Evolutionary conservation across 2,113 vertebrate species (phyloP).

Genomic region (Dolichotis patagonum): DNA sequence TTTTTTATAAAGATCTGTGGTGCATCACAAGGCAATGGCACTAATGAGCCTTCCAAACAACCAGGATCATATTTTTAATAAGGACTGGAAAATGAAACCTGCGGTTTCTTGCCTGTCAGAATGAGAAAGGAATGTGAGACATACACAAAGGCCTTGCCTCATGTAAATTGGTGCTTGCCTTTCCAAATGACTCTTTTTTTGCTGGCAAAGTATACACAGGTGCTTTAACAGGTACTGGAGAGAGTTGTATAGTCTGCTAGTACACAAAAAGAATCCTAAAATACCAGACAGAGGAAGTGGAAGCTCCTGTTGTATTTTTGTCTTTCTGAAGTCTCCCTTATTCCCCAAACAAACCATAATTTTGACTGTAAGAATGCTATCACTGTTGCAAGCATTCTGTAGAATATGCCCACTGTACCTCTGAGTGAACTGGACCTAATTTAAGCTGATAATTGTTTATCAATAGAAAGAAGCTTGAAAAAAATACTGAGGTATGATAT

Average conservation of each 20-base stretch:
- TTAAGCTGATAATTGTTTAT: slow-evolving; percentile 1
- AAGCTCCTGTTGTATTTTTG: background rate
- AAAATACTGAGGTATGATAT: background rate
- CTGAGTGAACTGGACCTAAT: background rate
- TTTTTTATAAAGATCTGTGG: slow-evolving; percentile 69
- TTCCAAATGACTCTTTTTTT: slow-evolving; percentile 18
- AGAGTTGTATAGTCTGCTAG: background rate
- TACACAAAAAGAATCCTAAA: background rate
- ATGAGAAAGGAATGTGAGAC: background rate
- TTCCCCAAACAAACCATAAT: background rate
- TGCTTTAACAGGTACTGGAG: background rate
- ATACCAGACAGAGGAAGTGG: background rate
- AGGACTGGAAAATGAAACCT: background rate
- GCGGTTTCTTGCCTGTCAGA: background rate
- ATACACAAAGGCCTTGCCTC: background rate
- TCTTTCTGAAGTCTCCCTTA: slow-evolving; percentile 8
- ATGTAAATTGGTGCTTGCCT: slow-evolving; percentile 48
- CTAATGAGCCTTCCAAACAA: slow-evolving; percentile 59
- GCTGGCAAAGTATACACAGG: background rate
- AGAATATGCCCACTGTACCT: background rate
- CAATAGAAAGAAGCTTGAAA: slow-evolving; percentile 23
- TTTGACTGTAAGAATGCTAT: background rate
- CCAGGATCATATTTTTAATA: slow-evolving; percentile 63
- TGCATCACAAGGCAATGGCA: slow-evolving; percentile 63
- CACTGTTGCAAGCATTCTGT: slow-evolving; percentile 9